Percentiles rank a stretch among this genome's conserved stretches.
Evolutionary conservation across 2,113 vertebrate species (phyloP).

Genomic region (Tachycineta bicolor): DNA sequence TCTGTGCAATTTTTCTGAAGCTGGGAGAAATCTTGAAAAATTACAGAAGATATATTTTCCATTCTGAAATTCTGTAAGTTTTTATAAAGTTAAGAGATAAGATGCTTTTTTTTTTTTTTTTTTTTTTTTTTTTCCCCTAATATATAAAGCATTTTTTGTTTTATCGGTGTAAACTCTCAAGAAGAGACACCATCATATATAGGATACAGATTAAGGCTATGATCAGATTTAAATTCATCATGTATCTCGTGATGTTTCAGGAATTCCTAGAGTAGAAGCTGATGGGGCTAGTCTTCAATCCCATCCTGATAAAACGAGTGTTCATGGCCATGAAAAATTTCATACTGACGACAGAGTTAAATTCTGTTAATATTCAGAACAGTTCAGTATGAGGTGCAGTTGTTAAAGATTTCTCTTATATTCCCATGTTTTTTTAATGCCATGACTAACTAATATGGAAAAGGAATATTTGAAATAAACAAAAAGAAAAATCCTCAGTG

Average conservation of each 20-base stretch:
- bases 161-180: background rate
- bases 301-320: background rate
- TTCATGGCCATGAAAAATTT: background rate
- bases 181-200: background rate
- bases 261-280: background rate
- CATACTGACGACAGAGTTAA: background rate
- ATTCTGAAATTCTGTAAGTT: background rate
- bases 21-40: background rate
- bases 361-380: background rate
- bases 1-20: background rate
- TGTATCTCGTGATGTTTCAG: background rate
- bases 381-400: background rate
- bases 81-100: background rate
- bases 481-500: background rate
- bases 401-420: background rate
- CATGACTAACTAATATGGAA: background rate
- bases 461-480: background rate
- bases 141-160: background rate
- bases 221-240: background rate
- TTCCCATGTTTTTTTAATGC: background rate
- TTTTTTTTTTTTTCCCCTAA: background rate
- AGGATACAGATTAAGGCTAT: background rate
- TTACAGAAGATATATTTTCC: background rate
- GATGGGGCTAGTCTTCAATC: background rate
- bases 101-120: background rate